Conservation (phyloP, 2,888 invertebrate species). For the Lomographa bimaculata region DNA sequence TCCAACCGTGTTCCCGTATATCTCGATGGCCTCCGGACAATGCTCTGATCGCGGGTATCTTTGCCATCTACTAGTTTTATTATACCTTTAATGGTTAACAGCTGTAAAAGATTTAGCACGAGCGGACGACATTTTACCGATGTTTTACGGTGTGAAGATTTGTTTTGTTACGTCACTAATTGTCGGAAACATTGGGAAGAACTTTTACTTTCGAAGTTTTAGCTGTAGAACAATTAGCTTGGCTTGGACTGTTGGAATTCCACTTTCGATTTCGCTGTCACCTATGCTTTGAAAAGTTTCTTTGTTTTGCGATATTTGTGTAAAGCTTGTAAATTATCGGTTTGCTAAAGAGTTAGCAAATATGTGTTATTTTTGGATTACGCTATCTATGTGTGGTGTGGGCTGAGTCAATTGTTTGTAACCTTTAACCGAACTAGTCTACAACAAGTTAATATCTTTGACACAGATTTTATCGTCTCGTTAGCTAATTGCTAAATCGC, state of each 20-base stretch:
- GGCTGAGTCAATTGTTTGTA: conserved; percentile 4
- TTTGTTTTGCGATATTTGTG: too few species aligned
- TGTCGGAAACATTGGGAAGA: conserved; percentile 9
- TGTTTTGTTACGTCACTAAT: conserved; percentile 17
- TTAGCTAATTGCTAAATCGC: conserved; percentile 53
- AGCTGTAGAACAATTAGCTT: conserved; percentile 17
- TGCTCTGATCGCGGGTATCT: conserved; percentile 28
- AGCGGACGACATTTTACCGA: conserved; percentile 23
- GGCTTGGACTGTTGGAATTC: conserved; percentile 14
- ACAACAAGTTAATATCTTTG: conserved; percentile 28
- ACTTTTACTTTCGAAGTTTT: conserved; percentile 22
- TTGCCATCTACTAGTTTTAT: conserved; percentile 27
- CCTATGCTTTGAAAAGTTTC: conserved; percentile 3
- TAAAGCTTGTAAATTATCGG: too few species aligned
- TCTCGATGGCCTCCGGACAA: conserved; percentile 29
- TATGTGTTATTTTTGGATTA: too few species aligned
- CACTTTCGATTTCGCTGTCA: conserved; percentile 19
- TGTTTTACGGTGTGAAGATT: too few species aligned
- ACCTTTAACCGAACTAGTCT: conserved; percentile 3
- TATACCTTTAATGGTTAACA: conserved; percentile 24
- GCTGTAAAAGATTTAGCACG: conserved; percentile 23
- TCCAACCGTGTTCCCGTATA: conserved; percentile 41
- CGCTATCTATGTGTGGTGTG: not conserved
- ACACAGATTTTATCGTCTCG: conserved; percentile 44
- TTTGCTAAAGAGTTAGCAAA: too few species aligned